phyloP scores from a whole-genome alignment of 2,113 vertebrate species.

The Callorhinus ursinus region DNA sequence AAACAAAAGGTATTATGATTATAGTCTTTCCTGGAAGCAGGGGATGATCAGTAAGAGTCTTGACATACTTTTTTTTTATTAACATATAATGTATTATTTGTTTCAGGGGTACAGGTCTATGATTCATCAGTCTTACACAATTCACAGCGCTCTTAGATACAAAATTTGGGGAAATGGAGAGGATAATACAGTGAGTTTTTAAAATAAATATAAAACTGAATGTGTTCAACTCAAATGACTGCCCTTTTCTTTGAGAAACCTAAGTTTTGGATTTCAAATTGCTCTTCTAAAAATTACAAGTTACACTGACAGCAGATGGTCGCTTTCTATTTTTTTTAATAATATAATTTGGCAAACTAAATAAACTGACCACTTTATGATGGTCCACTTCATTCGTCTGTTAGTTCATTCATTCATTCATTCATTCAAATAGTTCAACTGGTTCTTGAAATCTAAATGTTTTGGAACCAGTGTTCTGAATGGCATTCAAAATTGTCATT shows the following conservation, averaged over 20 bases:
- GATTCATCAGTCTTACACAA: no score
- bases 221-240: not conserved
- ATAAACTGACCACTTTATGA: not conserved
- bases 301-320: not conserved
- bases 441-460: not conserved
- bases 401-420: not conserved
- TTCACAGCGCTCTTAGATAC: not conserved
- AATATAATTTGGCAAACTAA: slow-evolving; percentile 13
- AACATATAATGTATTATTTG: no score
- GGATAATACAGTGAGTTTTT: not conserved
- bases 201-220: slow-evolving; percentile 48
- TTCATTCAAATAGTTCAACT: slow-evolving; percentile 12
- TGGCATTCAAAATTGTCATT: slow-evolving; percentile 6
- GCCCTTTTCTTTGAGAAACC: slow-evolving; percentile 1
- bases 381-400: not conserved
- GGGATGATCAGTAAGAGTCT: not conserved
- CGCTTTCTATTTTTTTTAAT: not conserved
- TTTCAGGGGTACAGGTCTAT: no score
- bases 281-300: not conserved
- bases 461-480: not conserved
- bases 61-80: not conserved
- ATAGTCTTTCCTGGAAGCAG: not conserved
- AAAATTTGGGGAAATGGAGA: not conserved
- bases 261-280: slow-evolving; percentile 16
- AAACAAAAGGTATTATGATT: slow-evolving; percentile 14